Percentiles rank a stretch among this genome's conserved stretches.
Conservation (phyloP, 2,797 vertebrate species). For the Crenuchus spilurus region DNA sequence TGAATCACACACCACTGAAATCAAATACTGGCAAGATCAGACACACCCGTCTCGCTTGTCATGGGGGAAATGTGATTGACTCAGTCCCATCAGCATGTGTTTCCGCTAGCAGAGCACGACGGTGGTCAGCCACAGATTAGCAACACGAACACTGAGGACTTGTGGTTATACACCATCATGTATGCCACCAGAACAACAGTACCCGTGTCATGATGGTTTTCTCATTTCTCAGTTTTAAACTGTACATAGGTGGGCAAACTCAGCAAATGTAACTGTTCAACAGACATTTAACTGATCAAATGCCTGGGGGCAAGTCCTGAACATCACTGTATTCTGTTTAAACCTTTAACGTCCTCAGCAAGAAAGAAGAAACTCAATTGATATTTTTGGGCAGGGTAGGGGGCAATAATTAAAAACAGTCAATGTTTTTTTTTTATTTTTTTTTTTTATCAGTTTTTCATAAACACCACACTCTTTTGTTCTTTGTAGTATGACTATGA, state of each 20-base stretch:
- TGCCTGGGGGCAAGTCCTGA: not conserved
- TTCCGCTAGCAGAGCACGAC: conserved; percentile 27
- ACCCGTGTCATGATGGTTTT: conserved; percentile 15
- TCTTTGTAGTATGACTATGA: no score
- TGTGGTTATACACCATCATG: conserved; percentile 20
- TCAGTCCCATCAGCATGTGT: conserved; percentile 31
- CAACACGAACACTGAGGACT: conserved; percentile 15
- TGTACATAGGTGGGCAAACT: not conserved
- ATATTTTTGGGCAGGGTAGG: no score
- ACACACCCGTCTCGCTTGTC: conserved; percentile 23
- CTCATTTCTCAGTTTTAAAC: conserved; percentile 29
- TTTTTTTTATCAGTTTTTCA: no score
- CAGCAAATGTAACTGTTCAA: no score
- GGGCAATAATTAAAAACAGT: no score
- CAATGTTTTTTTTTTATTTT: no score
- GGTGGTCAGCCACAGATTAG: conserved; percentile 37
- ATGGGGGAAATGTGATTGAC: conserved; percentile 36
- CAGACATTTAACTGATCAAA: not conserved
- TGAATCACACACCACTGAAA: conserved; percentile 39
- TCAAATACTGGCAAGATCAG: conserved; percentile 9
- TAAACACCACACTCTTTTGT: no score
- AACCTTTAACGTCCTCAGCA: no score
- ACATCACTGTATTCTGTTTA: no score
- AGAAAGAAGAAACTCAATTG: no score
- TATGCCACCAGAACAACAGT: conserved; percentile 36